A percentile compares a stretch with the other conserved stretches of the same genome.
These are phyloP conservation scores for Zophobas atratus DNA, from an alignment of 1,140 invertebrate genomes.

Conservation along the genomic window DNA sequence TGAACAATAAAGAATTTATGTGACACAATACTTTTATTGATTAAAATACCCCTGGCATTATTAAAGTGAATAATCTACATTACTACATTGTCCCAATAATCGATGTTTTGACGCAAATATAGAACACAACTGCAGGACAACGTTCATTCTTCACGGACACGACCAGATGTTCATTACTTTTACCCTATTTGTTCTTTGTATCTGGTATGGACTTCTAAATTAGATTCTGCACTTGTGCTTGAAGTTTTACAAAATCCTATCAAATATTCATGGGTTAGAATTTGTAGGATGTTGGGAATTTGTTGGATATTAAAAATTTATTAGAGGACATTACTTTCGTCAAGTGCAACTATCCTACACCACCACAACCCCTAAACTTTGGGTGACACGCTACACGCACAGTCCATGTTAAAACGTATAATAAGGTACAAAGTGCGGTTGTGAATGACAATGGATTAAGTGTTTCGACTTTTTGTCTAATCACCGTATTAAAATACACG, in stretches of 20 bases:
- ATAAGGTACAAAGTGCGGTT: background rate
- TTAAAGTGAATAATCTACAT: background rate
- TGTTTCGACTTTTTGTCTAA: background rate
- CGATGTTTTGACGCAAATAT: background rate
- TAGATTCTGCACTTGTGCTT: conserved; percentile 2
- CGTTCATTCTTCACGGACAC: background rate
- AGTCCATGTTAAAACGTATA: background rate
- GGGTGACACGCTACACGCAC: background rate
- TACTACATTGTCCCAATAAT: background rate
- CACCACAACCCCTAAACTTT: background rate
- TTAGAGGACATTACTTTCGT: background rate
- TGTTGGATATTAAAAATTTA: conserved; percentile 3
- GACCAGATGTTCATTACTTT: background rate
- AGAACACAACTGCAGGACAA: background rate
- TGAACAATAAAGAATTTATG: too few relatives aligned
- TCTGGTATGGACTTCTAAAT: background rate
- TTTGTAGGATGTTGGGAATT: background rate
- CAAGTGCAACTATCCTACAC: background rate
- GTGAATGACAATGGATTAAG: background rate
- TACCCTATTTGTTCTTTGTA: background rate
- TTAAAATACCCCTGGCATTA: background rate
- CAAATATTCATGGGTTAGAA: conserved; percentile 4
- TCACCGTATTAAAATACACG: background rate
- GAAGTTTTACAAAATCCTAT: conserved; percentile 14
- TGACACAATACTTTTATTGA: background rate